Conservation (phyloP, 2,113 vertebrate genomes). For the Atractosteus spatula region DNA sequence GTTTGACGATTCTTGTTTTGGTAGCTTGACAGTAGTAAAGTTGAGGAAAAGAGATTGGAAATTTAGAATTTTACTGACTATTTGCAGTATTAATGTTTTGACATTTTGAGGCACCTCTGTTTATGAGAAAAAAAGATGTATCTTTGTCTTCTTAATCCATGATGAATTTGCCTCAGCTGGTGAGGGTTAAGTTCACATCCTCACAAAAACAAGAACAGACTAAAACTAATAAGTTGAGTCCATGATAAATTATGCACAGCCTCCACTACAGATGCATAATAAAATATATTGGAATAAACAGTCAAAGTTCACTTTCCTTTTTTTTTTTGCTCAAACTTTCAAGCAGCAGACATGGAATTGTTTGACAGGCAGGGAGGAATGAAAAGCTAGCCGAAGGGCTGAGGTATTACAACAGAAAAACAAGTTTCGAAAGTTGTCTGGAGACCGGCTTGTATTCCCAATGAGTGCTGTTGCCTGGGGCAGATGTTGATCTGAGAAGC, state of each 20-base stretch:
- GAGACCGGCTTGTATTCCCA: constrained; percentile 1
- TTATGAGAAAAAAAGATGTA: no score
- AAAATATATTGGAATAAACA: constrained; percentile 28
- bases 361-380: neutral
- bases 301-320: neutral
- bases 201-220: no score
- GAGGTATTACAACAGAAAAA: constrained; percentile 9
- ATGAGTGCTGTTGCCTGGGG: neutral
- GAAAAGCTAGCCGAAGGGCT: neutral
- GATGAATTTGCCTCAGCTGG: no score
- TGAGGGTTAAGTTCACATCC: no score
- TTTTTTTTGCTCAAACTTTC: neutral
- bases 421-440: constrained; percentile 1
- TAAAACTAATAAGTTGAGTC: constrained; percentile 14
- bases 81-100: no score
- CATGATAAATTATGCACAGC: constrained; percentile 31
- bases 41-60: no score
- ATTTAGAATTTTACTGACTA: no score
- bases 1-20: no score
- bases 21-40: no score
- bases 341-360: neutral
- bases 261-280: constrained; percentile 25
- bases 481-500: neutral
- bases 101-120: no score
- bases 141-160: no score